phyloP scores from a whole-genome alignment of 35 echinoderm and acorn worm species.

The Diadema setosum region DNA sequence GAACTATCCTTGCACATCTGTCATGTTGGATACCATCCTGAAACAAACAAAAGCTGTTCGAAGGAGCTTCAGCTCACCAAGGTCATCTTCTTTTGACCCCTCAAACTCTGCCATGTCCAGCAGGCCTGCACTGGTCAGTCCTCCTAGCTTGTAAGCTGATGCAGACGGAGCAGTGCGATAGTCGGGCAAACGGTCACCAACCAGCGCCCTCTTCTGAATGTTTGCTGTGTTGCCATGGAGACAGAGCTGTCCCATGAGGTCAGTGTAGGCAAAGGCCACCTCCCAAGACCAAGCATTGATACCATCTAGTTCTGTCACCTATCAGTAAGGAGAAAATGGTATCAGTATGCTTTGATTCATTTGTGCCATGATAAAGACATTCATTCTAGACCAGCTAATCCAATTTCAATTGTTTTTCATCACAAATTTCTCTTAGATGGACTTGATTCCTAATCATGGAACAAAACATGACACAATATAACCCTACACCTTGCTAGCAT shows the following conservation, averaged over 20 bases:
- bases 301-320: conserved; percentile 66
- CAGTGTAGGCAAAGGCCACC: conserved; percentile 78
- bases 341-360: no score
- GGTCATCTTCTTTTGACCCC: neutral
- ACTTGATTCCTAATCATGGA: no score
- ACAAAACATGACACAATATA: no score
- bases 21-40: neutral
- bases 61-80: neutral
- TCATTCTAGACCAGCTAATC: no score
- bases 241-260: conserved; percentile 70
- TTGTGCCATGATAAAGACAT: no score
- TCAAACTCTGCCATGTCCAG: conserved; percentile 73
- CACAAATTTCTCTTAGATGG: no score
- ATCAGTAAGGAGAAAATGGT: neutral
- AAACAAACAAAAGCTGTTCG: neutral
- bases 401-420: no score
- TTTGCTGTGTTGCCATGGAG: conserved; percentile 83
- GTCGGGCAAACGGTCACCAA: conserved; percentile 56
- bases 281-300: conserved; percentile 89
- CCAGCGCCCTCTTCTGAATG: conserved; percentile 78
- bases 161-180: neutral
- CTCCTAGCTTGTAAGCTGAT: neutral
- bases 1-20: neutral
- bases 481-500: no score
- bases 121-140: conserved; percentile 75